Conservation (phyloP, 2,113 vertebrate genomes). For the Gadus chalcogrammus region DNA sequence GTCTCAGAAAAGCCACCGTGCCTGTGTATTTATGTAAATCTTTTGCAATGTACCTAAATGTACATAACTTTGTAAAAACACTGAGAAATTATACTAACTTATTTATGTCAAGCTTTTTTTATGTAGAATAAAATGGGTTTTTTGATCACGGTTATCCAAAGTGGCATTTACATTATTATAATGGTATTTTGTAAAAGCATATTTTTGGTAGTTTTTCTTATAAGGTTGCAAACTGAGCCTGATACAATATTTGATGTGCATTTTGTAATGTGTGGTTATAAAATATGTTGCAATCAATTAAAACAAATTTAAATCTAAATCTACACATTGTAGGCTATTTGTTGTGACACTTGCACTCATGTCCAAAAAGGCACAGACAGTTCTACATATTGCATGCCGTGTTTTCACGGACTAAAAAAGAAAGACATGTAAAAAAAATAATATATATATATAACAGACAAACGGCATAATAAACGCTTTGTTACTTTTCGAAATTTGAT, state of each 20-base stretch:
- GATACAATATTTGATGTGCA: conserved; percentile 79
- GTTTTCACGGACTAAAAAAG: not conserved
- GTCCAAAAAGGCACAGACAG: no score
- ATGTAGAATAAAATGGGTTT: conserved; percentile 79
- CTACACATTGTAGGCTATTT: conserved; percentile 27
- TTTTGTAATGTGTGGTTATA: conserved; percentile 86
- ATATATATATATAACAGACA: no score
- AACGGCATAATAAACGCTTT: no score
- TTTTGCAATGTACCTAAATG: conserved; percentile 86
- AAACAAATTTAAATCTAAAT: conserved; percentile 58
- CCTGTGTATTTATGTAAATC: conserved; percentile 88
- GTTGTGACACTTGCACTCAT: conserved; percentile 1
- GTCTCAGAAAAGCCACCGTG: conserved; percentile 69
- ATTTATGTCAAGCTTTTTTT: conserved; percentile 95
- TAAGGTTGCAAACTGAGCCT: conserved; percentile 99
- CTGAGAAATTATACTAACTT: conserved; percentile 99
- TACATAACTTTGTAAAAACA: conserved; percentile 99
- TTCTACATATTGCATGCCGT: not conserved
- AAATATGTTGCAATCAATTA: conserved; percentile 78
- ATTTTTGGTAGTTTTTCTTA: conserved; percentile 84
- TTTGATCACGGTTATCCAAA: conserved; percentile 91
- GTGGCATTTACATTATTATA: conserved; percentile 92
- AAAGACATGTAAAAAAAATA: not conserved
- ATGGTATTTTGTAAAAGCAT: conserved; percentile 69
- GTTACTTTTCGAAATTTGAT: no score